These are phyloP conservation scores for Loxodonta africana DNA, from an alignment of 2,113 vertebrate genomes.

Conservation along the genomic window DNA sequence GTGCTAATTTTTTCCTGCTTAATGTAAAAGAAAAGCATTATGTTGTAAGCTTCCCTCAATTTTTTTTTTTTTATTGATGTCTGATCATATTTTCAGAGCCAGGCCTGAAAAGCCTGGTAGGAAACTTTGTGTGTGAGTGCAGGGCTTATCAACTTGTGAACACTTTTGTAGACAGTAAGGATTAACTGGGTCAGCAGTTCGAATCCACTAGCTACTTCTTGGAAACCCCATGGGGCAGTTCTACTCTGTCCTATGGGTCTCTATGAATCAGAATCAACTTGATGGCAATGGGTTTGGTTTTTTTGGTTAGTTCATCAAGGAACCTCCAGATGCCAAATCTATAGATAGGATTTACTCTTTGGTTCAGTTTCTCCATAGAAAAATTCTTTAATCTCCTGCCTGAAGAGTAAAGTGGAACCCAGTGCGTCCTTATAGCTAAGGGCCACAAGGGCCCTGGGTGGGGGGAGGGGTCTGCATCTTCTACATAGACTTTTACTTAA, in stretches of 20 bases:
- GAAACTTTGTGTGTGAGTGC: neutral
- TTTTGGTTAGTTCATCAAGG: neutral
- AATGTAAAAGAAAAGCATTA: neutral
- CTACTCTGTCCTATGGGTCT: too few species aligned
- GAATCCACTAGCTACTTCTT: too few species aligned
- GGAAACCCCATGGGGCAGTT: too few species aligned
- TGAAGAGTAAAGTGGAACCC: neutral
- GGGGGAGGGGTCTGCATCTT: neutral
- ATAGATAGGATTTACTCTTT: neutral
- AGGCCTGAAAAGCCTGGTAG: neutral
- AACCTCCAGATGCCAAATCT: neutral
- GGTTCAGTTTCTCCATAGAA: neutral
- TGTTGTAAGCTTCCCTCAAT: neutral
- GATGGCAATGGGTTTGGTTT: too few species aligned
- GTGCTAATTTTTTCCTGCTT: neutral
- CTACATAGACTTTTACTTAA: neutral
- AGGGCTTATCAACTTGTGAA: too few species aligned
- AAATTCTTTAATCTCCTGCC: neutral
- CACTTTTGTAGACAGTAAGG: neutral
- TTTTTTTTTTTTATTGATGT: neutral
- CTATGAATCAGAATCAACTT: too few species aligned
- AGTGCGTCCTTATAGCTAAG: neutral
- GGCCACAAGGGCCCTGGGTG: too few species aligned
- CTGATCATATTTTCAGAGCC: neutral
- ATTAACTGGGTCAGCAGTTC: neutral